Evolutionary conservation across 64 coral and sea anemone genomes (phyloP), one percentile per base, ranked within the genome.

Genomic region (Actinia tenebrosa): DNA sequence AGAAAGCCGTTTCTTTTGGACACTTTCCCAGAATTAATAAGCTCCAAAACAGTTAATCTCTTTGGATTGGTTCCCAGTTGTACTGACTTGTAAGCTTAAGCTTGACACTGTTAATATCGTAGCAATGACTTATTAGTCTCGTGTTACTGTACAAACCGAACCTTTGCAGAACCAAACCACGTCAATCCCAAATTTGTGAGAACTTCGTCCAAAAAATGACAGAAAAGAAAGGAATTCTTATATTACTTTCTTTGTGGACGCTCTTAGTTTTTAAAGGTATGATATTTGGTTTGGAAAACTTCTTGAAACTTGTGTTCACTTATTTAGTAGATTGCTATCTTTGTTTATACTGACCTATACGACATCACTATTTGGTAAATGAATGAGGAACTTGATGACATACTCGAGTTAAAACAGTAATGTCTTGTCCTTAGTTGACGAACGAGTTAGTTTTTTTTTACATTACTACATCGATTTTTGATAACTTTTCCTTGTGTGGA

Each of bases 1-100:
- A 75, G 25, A 10, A 75, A 75, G 69, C 69, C 25, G 69, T 42
- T 75, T 75, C 69, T 75, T 75, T 75, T 75, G 69, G 69, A 75
- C 25, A 1, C 22, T 42, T 75, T 75, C 69, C 69, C 69, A 75
- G 13, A 75, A 14, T 15, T 26, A n/a, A 66, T 10, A 30, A 30
- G 27, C 27, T 27, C 7, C 3, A 8, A 13, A 43, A 75, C 42
- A 1, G 11, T 42, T 75, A 26, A 75, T 75, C 69, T 43, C 5
- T 75, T 75, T 75, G 69, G 69, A 75, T 13, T 42, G 10, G 23
- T 75, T 75, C 69, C 69, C 69, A 75, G 26, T 75, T 42, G 7
- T 37, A 14, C 13, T 30, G 2, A 58, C 53, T 55, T 55, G 53
- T 55, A 55, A 22, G 30, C 30, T 37, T 26, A 75, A 26, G 25